Evolutionary conservation across 2,797 vertebrate genomes (phyloP), one percentile per base, ranked within the genome.

Genomic region (Silurus lanzhouensis): DNA sequence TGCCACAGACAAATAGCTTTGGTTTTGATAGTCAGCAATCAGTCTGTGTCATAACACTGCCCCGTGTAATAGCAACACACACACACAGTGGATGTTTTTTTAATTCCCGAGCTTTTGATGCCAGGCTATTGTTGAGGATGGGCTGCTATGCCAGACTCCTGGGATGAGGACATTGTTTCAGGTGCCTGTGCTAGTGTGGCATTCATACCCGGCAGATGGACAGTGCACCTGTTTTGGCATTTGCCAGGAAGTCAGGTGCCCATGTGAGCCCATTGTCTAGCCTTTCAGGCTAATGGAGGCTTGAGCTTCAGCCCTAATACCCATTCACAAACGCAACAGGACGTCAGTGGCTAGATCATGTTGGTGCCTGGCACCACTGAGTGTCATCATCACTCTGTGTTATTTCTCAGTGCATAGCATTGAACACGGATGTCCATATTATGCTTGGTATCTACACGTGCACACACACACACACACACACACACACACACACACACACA

Each of bases 171-270:
- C 84, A 88, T 89, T 90, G 89, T 90, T 84, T 75, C 61, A 48
- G 85, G 14, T 79, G 72, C 79, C 84, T 60, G 48, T 87, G 79
- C 64, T 67, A 68, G 72, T 80, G 82, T 70, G 44, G 86, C 74
- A 78, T 86, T 86, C 76, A 82, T 67, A 57, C 70, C 82, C 84
- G 61, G 81, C 89, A 90, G 89, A 90, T 90, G 89, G 89, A 20
- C 87, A 57, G 74, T 80, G 88, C 89, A 90, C 89, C 89, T 90
- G 89, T 89, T 85, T 84, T 44, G 55, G 61, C 27, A 60, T 38
- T 82, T 84, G 88, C 88, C 89, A 89, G 83, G 74, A 79, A 9
- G 83, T 87, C 81, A 89, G 88, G 88, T 89, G 89, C 89, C 83
- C 80, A 74, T 17, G 60, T 60, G 60, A 74, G 61, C 84, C 84